Evolutionary conservation across 2,113 vertebrate species (phyloP), one percentile per base, ranked within the genome.

Genomic region (Galemys pyrenaicus): DNA sequence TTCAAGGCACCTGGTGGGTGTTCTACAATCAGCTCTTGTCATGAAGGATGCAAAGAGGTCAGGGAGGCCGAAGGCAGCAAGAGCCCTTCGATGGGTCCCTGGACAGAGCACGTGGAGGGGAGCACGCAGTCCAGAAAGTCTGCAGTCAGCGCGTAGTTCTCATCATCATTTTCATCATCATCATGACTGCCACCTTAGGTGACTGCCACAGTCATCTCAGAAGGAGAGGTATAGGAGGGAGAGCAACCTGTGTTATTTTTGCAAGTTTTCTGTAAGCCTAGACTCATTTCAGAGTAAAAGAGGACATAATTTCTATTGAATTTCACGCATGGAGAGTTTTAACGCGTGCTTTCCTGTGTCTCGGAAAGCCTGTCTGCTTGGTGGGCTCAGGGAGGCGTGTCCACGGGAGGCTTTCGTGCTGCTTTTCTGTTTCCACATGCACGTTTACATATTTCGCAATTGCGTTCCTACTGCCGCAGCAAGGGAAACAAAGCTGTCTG

Each of bases 401-500:
- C 28, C 32, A 11, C 32, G 30, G 62, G 5, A 28, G 30, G 30
- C 32, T 28, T 28, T 32, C 32, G 4, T 32, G 9, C 62, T 87
- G 77, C 82, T 82, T 65, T 73, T 46, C 6, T 83, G 46, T 94
- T 96, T 79, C 71, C 75, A 51, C n/a, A 2, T 28, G 39, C 32
- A 67, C 6, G 1, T 96, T 97, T 97, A 89, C 91, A 96, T 22
- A 41, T 62, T 97, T 96, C 71, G 41, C 93, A 96, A 96, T 71
- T 87, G 10, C 89, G 70, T 78, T 95, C 96, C 97, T 91, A 90
- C 77, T 94, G 90, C 41, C 92, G 58, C 22, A 95, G 68, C 89
- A 37, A 91, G 82, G 79, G 54, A 87, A 56, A 39, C 13, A 94
- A 78, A 24, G 86, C 51, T 49, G 13, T 5, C 87, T 95, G 17